Conservation (phyloP, 2,888 invertebrate species). For the Luperina testacea region DNA sequence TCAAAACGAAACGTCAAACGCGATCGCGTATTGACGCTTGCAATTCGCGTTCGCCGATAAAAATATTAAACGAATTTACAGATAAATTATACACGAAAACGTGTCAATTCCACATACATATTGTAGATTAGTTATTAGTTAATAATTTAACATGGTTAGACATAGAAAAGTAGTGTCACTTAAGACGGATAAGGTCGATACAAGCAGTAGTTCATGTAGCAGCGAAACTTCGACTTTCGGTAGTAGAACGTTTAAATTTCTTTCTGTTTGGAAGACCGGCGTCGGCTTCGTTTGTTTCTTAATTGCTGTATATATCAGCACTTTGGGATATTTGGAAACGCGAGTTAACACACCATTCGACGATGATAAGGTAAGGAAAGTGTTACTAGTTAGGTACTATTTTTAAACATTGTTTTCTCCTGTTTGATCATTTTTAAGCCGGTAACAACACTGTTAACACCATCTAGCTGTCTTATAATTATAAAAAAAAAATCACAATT, state of each 20-base stretch:
- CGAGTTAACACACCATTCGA: constrained; percentile 96
- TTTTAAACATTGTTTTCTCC: neutral
- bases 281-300: constrained; percentile 91
- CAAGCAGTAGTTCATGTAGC: constrained; percentile 78
- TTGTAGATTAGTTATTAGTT: constrained; percentile 54
- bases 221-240: constrained; percentile 71
- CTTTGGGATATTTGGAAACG: constrained; percentile 96
- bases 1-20: constrained; percentile 57
- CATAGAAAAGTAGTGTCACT: constrained; percentile 77
- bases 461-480: neutral
- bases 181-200: constrained; percentile 76
- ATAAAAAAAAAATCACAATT: neutral
- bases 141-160: constrained; percentile 76
- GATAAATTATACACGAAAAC: constrained; percentile 63
- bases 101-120: constrained; percentile 69
- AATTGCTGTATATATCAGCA: constrained; percentile 94
- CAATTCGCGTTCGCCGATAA: constrained; percentile 51
- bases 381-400: too few species aligned
- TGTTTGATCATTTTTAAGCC: constrained; percentile 3
- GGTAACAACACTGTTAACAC: neutral
- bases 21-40: constrained; percentile 61
- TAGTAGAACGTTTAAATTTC: constrained; percentile 71
- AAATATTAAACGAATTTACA: constrained; percentile 54
- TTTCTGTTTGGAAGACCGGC: constrained; percentile 90
- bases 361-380: constrained; percentile 92